Evolutionary conservation across 2,888 invertebrate genomes (phyloP), one percentile per base, ranked within the genome.

Genomic region (Rhagium mordax): DNA sequence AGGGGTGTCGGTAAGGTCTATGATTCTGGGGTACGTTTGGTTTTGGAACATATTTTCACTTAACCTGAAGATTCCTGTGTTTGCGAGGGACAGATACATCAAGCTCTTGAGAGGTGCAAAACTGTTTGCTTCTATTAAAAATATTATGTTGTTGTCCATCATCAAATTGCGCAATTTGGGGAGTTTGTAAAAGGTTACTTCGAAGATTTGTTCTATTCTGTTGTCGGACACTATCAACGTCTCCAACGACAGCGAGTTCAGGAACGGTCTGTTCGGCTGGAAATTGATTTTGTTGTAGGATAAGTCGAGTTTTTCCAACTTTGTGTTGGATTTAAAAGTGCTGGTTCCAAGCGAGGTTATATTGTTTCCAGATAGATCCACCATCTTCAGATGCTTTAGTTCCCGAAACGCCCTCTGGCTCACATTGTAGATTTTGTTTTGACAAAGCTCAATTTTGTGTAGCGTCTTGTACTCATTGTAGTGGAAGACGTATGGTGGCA

Each of bases 341-440:
- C 84, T 82, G 13, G 84, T 77, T 59, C 86, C 85, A 27, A 88
- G 64, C 0, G 74, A 55, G 21, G 80, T 83, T 24, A 88, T 77
- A 33, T 85, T 82, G 72, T 88, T 88, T 49, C 83, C 84, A 1
- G 87, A 86, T 21, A 88, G 70, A 75, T 87, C 86, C 18, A 88
- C 74, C 2, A 75, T 78, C 67, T 78, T 80, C 33, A 87, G 71
- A 29, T 82, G 81, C 49, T 78, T 81, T 60, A 86, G 70, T 4
- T 85, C 86, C 70, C 80, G 81, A 75, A 88, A 88, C 0, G 87
- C 86, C 24, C 76, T 76, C 15, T 78, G 72, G 64, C 82, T 83
- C 60, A 88, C 78, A 27, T 78, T 78, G 27, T 73, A 75, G 62
- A 88, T 85, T 69, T 78, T 78, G 77, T 88, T 88, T 70, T 86